Evolutionary conservation across 2,113 vertebrate genomes (phyloP).

Genomic region (Thryonomys swinderianus): DNA sequence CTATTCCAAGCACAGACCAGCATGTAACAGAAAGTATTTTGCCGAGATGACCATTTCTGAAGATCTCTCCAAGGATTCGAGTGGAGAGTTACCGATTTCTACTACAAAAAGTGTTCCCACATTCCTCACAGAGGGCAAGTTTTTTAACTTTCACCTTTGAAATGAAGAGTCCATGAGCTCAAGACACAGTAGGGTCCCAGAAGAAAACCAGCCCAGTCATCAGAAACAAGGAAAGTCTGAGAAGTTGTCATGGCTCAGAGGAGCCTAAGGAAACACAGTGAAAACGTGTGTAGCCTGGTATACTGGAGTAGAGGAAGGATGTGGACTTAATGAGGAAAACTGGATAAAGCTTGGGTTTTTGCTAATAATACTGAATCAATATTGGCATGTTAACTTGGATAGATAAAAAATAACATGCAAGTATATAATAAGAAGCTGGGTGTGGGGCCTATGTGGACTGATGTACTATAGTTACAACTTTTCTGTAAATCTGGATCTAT

Average conservation of each 20-base stretch:
- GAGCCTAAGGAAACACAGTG: not conserved
- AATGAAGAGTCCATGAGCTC: not conserved
- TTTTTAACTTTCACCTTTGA: not conserved
- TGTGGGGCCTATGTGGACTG: not conserved
- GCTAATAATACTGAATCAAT: not conserved
- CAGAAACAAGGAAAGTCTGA: not conserved
- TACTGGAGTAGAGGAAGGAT: not conserved
- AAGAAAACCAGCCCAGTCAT: not conserved
- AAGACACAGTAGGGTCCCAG: not conserved
- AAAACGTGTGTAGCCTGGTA: not conserved
- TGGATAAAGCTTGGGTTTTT: not conserved
- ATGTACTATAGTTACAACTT: not conserved
- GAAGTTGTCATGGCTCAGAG: not conserved
- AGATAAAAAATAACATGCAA: not conserved
- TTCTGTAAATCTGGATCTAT: not conserved
- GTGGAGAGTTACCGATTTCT: not conserved
- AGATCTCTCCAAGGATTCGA: not conserved
- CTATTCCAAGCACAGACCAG: fast-evolving
- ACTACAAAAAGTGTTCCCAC: not conserved
- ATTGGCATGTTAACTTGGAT: not conserved
- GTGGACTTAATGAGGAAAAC: not conserved
- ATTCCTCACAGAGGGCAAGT: not conserved
- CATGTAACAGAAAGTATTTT: not conserved
- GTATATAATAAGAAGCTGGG: not conserved
- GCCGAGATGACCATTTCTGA: not conserved